Conservation (phyloP, 37 sponge, comb jelly and placozoan species). For the Petrosia ficiformis region DNA sequence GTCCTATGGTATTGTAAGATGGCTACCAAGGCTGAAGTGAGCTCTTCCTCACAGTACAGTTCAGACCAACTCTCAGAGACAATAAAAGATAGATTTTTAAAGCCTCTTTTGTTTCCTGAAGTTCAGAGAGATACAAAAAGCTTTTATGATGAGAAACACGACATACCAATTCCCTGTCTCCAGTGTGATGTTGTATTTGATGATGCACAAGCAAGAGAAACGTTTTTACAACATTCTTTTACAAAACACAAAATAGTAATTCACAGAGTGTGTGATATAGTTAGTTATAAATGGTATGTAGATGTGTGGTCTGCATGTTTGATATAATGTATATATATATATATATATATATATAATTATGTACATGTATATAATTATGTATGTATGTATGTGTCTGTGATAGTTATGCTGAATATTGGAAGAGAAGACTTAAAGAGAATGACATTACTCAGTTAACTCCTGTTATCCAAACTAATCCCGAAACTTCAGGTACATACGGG, state of each 20-base stretch:
- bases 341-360: too few species aligned
- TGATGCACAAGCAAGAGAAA: constrained; percentile 26
- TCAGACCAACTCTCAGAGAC: too few species aligned
- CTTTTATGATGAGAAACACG: constrained; percentile 23
- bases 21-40: background rate
- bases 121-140: constrained; percentile 14
- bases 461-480: constrained; percentile 63
- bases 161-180: constrained; percentile 52
- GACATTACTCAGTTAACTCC: constrained; percentile 33
- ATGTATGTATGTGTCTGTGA: too few species aligned
- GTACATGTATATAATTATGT: too few species aligned
- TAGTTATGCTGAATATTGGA: constrained; percentile 64
- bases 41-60: too few species aligned
- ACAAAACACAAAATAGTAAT: constrained; percentile 61
- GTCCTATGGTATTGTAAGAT: background rate
- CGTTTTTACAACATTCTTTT: constrained; percentile 49
- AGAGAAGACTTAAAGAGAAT: constrained; percentile 17
- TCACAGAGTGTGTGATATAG: constrained; percentile 25
- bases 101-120: constrained; percentile 62
- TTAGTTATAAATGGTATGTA: constrained; percentile 54
- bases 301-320: too few species aligned
- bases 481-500: constrained; percentile 17
- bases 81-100: background rate
- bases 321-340: too few species aligned
- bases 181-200: constrained; percentile 28